Base-by-base conservation (phyloP, 2,888 invertebrate genomes). In the Oscheius sp. region DNA sequence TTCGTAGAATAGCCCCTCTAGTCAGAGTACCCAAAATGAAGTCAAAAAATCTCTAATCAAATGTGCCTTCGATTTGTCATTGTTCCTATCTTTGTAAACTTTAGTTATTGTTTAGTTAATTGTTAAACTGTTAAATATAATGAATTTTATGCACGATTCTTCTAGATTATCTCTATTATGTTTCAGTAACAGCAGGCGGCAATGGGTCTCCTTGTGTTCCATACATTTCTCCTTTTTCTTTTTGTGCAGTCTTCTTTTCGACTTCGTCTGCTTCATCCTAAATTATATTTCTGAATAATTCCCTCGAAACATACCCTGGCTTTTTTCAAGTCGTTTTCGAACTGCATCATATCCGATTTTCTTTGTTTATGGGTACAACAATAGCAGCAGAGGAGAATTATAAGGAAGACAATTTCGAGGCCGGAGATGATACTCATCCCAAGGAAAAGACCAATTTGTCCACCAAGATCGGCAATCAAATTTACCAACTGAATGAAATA, bases 391-490 rank as follows among this genome's bases (percentile, higher is more conserved):
- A 84, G 69, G 16, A 84, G 70, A 23, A 82, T 72, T 27, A 82
- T 23, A 0, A 84, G 70, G 0, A 81, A 80, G 18, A 76, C 41
- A 41, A 76, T 66, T 56, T 84, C 84, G 27, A 81, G 75, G 13
- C 77, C 72, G 9, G 81, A 79, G 21, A 83, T 83, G 59, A 83
- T 81, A 52, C 78, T 78, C 81, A 81, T 80, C 63, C 83, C 89
- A 9, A 89, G 79, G 88, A 89, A 89, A 35, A 89, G 80, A 1
- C 89, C 89, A 18, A 89, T 83, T 75, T 89, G 89, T 16, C 89
- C 89, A 3, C 89, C 89, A 29, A 89, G 84, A 75, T 89, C 89
- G 29, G 89, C 89, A 35, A 89, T 87, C 75, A 89, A 84, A 72
- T 87, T 89, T 78, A 88, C 85, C 6, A 88, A 82, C 89, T 89